These are phyloP conservation scores for Brevipalpus yothersi DNA, from an alignment of 1,140 invertebrate genomes.

Conservation along the genomic window DNA sequence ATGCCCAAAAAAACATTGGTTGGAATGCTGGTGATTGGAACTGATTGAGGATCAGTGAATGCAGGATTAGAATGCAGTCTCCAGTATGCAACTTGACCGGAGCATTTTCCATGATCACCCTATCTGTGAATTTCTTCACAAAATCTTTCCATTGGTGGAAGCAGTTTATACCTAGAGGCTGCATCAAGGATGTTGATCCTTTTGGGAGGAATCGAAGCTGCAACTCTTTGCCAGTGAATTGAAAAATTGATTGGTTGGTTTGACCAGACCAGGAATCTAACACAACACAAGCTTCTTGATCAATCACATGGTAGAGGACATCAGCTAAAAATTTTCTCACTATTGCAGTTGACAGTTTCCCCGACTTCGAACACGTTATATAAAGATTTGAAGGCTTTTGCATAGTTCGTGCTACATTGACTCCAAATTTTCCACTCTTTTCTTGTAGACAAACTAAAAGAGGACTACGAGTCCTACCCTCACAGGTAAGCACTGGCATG, in stretches of 20 bases:
- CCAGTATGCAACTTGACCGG: not conserved
- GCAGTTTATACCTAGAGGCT: not conserved
- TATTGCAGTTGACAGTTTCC: not conserved
- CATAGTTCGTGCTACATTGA: not conserved
- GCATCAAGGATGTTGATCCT: not conserved
- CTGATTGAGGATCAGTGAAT: slow-evolving; percentile 1
- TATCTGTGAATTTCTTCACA: not conserved
- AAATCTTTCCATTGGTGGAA: not conserved
- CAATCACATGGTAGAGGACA: not conserved
- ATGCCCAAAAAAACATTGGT: not conserved
- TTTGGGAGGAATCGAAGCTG: not conserved
- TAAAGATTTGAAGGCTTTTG: not conserved
- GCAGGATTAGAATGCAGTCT: not conserved
- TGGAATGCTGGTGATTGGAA: not conserved
- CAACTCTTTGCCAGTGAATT: not conserved
- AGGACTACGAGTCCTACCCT: not conserved
- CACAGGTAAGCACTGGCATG: not conserved
- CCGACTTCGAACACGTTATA: not conserved
- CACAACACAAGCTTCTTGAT: not conserved
- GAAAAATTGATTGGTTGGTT: not conserved
- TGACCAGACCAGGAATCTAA: not conserved
- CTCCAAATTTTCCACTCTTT: not conserved
- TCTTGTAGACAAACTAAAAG: slow-evolving; percentile 2
- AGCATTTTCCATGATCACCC: not conserved
- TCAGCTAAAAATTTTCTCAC: not conserved